phyloP scores from a whole-genome alignment of 1,140 invertebrate genomes.

The Lanistes nyassanus region DNA sequence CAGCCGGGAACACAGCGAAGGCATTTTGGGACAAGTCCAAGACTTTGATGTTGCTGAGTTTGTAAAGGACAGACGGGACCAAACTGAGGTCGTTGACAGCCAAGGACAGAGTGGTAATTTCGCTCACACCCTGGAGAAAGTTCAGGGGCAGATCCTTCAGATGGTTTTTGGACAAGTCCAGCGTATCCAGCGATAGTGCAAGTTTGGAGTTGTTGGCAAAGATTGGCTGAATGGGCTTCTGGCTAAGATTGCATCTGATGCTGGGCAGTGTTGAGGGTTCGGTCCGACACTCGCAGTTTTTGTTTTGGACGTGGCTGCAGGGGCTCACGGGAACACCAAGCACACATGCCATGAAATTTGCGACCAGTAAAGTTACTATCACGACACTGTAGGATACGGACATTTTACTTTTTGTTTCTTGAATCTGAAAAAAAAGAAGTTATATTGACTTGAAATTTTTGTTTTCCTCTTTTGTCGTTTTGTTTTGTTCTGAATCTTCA shows the following conservation, averaged over 20 bases:
- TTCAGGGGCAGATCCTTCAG: constrained; percentile 15
- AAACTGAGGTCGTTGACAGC: constrained; percentile 5
- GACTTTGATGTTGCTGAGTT: not conserved
- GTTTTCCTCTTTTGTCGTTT: too few species aligned
- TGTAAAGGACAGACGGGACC: constrained; percentile 2
- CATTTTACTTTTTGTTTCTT: too few species aligned
- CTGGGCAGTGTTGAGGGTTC: not conserved
- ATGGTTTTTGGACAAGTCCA: constrained; percentile 17
- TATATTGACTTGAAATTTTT: too few species aligned
- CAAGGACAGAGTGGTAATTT: constrained; percentile 2
- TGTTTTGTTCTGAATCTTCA: too few species aligned
- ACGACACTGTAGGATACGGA: too few species aligned
- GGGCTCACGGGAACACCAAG: not conserved
- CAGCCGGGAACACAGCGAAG: not conserved
- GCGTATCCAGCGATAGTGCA: not conserved
- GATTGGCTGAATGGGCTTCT: not conserved
- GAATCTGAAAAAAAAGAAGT: too few species aligned
- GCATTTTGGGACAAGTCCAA: constrained; percentile 16
- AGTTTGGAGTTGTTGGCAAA: not conserved
- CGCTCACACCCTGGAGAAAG: constrained; percentile 3
- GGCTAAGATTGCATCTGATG: not conserved
- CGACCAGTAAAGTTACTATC: too few species aligned
- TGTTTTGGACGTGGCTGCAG: not conserved
- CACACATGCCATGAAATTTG: too few species aligned
- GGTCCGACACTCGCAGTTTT: not conserved